Evolutionary conservation across 2,797 vertebrate genomes (phyloP).

Genomic region (Gobio occitaniae): DNA sequence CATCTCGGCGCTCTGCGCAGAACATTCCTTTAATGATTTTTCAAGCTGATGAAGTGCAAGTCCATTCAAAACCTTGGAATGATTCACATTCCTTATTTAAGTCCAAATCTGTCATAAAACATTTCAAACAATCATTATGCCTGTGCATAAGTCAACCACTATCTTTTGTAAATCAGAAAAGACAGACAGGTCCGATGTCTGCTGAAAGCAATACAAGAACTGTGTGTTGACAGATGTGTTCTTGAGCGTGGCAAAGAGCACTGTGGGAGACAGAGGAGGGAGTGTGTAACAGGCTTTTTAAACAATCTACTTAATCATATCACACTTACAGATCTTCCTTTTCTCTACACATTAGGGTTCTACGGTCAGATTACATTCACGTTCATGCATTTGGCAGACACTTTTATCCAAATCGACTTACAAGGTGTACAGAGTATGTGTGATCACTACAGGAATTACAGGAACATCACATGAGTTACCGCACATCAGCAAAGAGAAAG

Average conservation of each 20-base stretch:
- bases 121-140: not conserved
- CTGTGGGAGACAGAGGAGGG: constrained; percentile 17
- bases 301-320: not conserved
- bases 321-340: not conserved
- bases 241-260: not conserved
- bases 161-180: constrained; percentile 7
- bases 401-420: not conserved
- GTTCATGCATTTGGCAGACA: constrained; percentile 4
- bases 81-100: not conserved
- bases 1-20: not conserved
- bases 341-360: constrained; percentile 5
- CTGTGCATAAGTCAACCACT: not conserved
- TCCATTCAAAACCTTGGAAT: not conserved
- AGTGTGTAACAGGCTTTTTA: constrained; percentile 14
- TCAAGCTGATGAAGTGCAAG: not conserved
- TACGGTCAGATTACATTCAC: not conserved
- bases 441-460: not conserved
- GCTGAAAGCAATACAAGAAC: constrained; percentile 1
- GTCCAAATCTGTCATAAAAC: constrained; percentile 6
- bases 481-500: not conserved
- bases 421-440: not conserved
- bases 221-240: constrained; percentile 13
- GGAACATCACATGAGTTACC: not conserved
- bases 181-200: not conserved
- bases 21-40: not conserved